These are phyloP conservation scores for Syncerus caffer DNA, from an alignment of 2,797 vertebrate species.

Conservation along the genomic window DNA sequence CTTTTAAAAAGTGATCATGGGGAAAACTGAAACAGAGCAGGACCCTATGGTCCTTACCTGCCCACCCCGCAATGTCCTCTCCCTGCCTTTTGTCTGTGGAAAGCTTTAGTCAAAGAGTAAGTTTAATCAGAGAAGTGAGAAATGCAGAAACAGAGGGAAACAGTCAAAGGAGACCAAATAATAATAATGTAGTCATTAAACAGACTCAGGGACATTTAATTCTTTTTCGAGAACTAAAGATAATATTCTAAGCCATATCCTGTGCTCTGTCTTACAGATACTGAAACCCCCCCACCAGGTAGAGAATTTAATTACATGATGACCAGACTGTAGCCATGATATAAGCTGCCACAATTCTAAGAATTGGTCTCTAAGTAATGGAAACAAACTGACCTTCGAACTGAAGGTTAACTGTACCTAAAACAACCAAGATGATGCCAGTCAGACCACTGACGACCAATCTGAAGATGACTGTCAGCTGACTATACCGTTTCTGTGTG, in stretches of 20 bases:
- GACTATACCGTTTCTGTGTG: neutral
- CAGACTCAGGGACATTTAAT: neutral
- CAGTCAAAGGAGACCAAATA: neutral
- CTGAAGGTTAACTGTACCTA: neutral
- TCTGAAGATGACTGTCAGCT: neutral
- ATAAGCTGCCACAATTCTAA: neutral
- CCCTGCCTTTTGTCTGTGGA: neutral
- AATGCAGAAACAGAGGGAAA: neutral
- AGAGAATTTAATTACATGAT: neutral
- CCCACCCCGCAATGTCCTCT: neutral
- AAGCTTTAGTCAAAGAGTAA: neutral
- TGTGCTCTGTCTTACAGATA: neutral
- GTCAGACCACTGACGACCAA: neutral
- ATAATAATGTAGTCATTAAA: neutral
- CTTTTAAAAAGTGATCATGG: neutral
- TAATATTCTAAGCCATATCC: neutral
- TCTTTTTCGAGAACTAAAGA: neutral
- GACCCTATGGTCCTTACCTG: neutral
- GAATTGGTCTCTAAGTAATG: neutral
- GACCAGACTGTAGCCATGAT: neutral
- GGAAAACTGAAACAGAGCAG: neutral
- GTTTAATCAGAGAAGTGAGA: neutral
- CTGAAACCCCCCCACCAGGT: neutral
- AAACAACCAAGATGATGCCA: neutral
- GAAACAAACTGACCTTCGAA: neutral